phyloP scores from a whole-genome alignment of 2,113 vertebrate genomes.

The Peromyscus polionotus region DNA sequence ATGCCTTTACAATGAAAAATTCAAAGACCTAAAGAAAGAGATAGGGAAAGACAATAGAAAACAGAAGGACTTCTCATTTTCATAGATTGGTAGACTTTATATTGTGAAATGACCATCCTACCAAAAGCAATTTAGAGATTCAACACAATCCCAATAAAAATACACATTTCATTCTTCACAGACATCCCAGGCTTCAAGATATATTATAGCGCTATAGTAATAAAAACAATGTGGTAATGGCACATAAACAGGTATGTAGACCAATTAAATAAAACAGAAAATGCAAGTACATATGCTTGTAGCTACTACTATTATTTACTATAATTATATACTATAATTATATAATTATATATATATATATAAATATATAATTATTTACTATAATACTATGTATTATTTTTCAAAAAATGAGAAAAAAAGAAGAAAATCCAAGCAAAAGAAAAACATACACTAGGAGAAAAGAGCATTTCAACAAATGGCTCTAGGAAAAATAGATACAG shows the following conservation, averaged over 20 bases:
- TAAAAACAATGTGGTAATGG: neutral
- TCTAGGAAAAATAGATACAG: neutral
- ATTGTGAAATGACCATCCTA: neutral
- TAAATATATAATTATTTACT: too few relatives aligned
- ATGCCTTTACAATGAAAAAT: neutral
- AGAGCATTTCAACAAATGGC: neutral
- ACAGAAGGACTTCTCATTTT: neutral
- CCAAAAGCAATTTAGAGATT: neutral
- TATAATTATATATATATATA: too few relatives aligned
- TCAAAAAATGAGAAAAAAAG: neutral
- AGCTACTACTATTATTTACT: neutral
- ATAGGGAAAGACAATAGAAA: neutral
- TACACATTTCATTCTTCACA: neutral
- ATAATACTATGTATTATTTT: neutral
- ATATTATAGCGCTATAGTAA: neutral
- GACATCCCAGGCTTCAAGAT: neutral
- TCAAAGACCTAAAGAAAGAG: neutral
- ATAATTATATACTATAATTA: too few relatives aligned
- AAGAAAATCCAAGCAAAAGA: neutral
- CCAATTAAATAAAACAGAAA: neutral
- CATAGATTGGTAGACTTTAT: neutral
- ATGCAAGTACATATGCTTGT: neutral
- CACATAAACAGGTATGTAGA: too few relatives aligned
- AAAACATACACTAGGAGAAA: neutral
- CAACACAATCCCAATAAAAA: neutral